phyloP scores from a whole-genome alignment of 2,113 vertebrate species.

The Phasianus colchicus region DNA sequence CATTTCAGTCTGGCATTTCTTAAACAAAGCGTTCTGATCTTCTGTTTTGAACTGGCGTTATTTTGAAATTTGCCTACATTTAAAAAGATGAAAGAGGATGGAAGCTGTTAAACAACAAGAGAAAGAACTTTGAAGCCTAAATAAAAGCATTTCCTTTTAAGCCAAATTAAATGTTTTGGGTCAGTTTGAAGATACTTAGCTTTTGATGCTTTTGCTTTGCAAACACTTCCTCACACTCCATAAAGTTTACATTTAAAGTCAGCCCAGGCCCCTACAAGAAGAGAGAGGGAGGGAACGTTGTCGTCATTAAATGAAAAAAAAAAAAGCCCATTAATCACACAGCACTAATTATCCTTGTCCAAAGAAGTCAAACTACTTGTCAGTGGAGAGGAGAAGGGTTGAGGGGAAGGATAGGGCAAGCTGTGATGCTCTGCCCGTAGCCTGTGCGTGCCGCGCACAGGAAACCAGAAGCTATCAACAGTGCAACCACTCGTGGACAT shows the following conservation, averaged over 20 bases:
- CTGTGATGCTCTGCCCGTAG: background rate
- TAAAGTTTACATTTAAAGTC: constrained; percentile 26
- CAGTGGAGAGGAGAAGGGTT: background rate
- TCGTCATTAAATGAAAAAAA: background rate
- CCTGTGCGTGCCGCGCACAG: background rate
- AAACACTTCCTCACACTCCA: constrained; percentile 1
- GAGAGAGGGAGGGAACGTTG: background rate
- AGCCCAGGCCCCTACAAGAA: background rate
- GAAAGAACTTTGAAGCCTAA: constrained; percentile 63
- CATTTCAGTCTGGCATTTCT: constrained; percentile 7
- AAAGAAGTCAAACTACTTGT: background rate
- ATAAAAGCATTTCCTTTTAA: constrained; percentile 57
- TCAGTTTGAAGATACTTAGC: constrained; percentile 35
- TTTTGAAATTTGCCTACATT: constrained; percentile 48
- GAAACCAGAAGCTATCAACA: constrained; percentile 45
- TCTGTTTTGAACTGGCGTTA: constrained; percentile 12
- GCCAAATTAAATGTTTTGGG: background rate
- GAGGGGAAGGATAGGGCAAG: background rate
- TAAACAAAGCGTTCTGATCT: constrained; percentile 59
- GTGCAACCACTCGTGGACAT: constrained; percentile 19
- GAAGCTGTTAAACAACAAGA: constrained; percentile 42
- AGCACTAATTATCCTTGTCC: background rate
- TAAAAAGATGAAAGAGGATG: constrained; percentile 59
- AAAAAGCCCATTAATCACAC: background rate
- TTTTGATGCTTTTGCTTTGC: constrained; percentile 65